Percentiles rank a stretch among this genome's conserved stretches.
These are phyloP conservation scores for Rhabditoides inermis DNA, from an alignment of 2,888 invertebrate genomes.

Conservation along the genomic window DNA sequence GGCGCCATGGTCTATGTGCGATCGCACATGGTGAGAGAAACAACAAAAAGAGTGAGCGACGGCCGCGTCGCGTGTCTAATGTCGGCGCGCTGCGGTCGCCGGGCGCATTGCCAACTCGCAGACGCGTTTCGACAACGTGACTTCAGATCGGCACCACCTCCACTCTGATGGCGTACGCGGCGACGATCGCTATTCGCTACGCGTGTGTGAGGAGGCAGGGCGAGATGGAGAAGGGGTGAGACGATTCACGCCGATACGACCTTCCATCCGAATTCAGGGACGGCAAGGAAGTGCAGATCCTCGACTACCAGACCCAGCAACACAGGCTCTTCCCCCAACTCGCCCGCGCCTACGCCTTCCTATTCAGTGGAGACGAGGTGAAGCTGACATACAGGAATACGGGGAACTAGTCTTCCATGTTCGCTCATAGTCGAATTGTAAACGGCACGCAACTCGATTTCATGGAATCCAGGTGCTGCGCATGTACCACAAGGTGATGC, in stretches of 20 bases:
- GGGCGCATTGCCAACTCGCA: too few relatives aligned
- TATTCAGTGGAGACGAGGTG: constrained; percentile 56
- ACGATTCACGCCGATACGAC: too few relatives aligned
- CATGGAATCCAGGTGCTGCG: constrained; percentile 63
- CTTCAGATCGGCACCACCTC: constrained; percentile 74
- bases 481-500: constrained; percentile 63
- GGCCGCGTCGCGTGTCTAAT: too few relatives aligned
- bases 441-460: constrained; percentile 73
- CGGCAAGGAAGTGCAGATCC: constrained; percentile 69
- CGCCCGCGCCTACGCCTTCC: constrained; percentile 70
- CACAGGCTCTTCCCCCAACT: constrained; percentile 76
- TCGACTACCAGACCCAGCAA: constrained; percentile 88
- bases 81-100: too few relatives aligned
- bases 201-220: constrained; percentile 82
- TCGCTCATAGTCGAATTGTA: background rate
- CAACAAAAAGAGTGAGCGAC: constrained; percentile 79
- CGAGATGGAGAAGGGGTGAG: constrained; percentile 71
- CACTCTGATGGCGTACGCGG: constrained; percentile 61
- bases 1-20: constrained; percentile 72
- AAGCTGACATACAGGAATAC: background rate
- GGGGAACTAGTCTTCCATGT: background rate
- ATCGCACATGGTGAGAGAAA: constrained; percentile 72
- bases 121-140: constrained; percentile 77
- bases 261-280: background rate
- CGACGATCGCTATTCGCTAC: constrained; percentile 80